These are phyloP conservation scores for Antheraea pernyi DNA, from an alignment of 1,140 invertebrate species.

Conservation along the genomic window DNA sequence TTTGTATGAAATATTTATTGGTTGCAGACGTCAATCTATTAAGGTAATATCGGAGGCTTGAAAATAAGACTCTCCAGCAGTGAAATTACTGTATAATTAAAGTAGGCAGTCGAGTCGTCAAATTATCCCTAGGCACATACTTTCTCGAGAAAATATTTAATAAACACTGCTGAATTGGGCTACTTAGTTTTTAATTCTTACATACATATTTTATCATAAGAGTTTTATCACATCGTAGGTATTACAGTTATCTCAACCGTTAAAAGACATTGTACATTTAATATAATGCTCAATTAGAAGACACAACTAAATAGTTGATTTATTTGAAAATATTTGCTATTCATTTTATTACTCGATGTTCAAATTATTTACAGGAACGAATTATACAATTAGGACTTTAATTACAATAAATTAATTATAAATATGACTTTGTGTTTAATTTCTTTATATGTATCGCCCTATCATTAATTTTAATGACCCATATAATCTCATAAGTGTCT, in stretches of 20 bases:
- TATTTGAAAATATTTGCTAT: background rate
- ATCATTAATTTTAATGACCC: too few species aligned
- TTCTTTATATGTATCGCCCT: background rate
- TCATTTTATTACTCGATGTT: background rate
- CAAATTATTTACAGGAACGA: background rate
- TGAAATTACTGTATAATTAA: too few species aligned
- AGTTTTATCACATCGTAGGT: background rate
- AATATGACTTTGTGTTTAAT: background rate
- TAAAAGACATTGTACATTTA: background rate
- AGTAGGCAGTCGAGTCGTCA: too few species aligned
- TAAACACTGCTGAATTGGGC: background rate
- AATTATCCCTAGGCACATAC: background rate
- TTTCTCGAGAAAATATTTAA: background rate
- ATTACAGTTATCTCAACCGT: background rate
- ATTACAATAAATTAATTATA: background rate
- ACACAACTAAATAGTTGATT: background rate
- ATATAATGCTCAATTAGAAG: background rate
- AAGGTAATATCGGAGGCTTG: background rate
- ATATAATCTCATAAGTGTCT: too few species aligned
- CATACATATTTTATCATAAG: background rate
- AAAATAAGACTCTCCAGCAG: background rate
- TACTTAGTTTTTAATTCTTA: background rate
- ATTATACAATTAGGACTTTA: background rate
- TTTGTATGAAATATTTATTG: too few species aligned
- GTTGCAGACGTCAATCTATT: background rate